Percentiles rank a stretch among this genome's conserved stretches.
phyloP scores from a whole-genome alignment of 2,113 vertebrate genomes.

The Hymenochirus boettgeri region DNA sequence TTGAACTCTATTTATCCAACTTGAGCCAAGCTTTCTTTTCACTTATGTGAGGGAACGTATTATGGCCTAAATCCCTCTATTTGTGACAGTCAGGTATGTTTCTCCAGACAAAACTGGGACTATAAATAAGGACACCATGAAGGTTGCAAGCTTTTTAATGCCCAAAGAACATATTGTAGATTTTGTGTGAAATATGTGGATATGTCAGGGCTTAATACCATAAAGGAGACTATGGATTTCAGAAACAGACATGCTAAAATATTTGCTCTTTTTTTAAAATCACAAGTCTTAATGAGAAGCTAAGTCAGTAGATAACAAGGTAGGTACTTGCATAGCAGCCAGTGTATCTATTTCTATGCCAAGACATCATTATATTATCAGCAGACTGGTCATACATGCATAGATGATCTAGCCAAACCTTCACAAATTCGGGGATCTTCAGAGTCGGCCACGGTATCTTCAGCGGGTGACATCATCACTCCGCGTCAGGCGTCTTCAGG shows the following conservation, averaged over 20 bases:
- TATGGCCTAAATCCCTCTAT: neutral
- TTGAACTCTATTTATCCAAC: neutral
- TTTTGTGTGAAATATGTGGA: slow-evolving; percentile 1
- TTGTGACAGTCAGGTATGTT: neutral
- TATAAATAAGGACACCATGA: neutral
- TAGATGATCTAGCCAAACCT: no score
- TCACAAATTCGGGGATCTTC: no score
- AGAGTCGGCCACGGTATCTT: no score
- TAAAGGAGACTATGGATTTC: neutral
- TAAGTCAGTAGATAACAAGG: no score
- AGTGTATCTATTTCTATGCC: no score
- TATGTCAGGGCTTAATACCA: neutral
- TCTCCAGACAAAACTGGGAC: neutral
- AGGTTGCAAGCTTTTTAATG: slow-evolving; percentile 10
- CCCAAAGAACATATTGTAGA: slow-evolving; percentile 5
- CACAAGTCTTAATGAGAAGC: no score
- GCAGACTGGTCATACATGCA: no score
- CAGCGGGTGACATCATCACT: no score
- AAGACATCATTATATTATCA: no score
- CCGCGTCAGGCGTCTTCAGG: no score
- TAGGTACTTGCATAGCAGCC: no score
- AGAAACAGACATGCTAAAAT: neutral
- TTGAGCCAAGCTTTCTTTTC: slow-evolving; percentile 32
- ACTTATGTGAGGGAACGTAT: neutral
- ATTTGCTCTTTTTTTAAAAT: no score